Conservation (phyloP, 1,140 invertebrate species). For the Drosophila tristis region DNA sequence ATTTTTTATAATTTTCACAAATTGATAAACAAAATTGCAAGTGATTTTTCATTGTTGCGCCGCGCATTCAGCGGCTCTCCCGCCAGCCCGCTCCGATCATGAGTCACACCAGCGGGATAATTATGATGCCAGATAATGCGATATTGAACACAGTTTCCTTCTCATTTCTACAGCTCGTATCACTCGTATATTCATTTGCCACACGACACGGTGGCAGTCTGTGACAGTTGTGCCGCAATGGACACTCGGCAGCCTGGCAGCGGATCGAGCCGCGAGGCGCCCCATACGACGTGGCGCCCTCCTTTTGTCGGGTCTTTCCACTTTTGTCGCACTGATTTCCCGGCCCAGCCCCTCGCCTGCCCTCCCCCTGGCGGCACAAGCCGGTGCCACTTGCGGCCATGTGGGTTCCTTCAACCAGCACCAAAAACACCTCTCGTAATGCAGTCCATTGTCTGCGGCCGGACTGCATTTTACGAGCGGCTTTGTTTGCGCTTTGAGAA, state of each 20-base stretch:
- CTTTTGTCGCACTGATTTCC: conserved; percentile 74
- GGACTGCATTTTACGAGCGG: conserved; percentile 69
- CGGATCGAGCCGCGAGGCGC: conserved; percentile 7
- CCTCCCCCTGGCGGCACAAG: conserved; percentile 16
- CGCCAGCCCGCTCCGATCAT: conserved; percentile 18
- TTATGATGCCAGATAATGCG: conserved; percentile 82
- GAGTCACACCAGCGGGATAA: conserved; percentile 69
- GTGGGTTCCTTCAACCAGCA: conserved; percentile 41
- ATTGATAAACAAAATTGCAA: conserved; percentile 83
- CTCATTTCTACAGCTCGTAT: conserved; percentile 47
- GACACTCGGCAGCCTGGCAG: conserved; percentile 43
- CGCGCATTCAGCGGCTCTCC: conserved; percentile 3
- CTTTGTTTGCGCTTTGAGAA: conserved; percentile 81
- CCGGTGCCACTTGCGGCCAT: conserved; percentile 17
- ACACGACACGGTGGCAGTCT: conserved; percentile 72
- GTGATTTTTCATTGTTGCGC: conserved; percentile 75
- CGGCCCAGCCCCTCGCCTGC: conserved; percentile 1
- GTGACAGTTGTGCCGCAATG: conserved; percentile 69
- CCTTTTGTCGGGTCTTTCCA: conserved; percentile 59
- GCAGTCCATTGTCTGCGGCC: conserved; percentile 62
- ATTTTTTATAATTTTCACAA: conserved; percentile 83
- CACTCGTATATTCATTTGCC: conserved; percentile 58
- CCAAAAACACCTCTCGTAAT: conserved; percentile 50
- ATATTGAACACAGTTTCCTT: conserved; percentile 68
- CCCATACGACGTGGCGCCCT: conserved; percentile 59